Conservation (phyloP, 2,797 vertebrate species). For the Catharus ustulatus region DNA sequence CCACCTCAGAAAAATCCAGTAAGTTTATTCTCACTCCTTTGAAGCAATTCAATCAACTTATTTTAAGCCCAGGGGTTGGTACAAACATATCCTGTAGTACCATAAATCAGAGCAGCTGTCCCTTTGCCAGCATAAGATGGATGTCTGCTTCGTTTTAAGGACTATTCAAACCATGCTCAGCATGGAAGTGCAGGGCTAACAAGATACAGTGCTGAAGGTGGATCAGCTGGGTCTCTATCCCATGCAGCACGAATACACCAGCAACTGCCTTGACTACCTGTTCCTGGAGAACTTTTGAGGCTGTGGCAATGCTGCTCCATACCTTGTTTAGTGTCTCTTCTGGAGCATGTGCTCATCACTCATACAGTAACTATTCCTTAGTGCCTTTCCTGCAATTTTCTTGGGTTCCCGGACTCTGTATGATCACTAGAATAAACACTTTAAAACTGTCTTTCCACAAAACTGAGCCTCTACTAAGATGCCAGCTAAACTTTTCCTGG, state of each 20-base stretch:
- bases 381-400: background rate
- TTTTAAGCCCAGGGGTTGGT: background rate
- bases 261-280: background rate
- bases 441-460: background rate
- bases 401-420: background rate
- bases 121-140: background rate
- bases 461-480: background rate
- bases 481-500: background rate
- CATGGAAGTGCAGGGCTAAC: background rate
- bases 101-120: background rate
- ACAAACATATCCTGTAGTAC: background rate
- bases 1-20: background rate
- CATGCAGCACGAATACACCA: rapidly evolving
- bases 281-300: background rate
- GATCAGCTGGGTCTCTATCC: background rate
- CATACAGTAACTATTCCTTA: background rate
- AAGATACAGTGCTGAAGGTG: background rate
- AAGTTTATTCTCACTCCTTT: background rate
- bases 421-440: background rate
- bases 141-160: background rate
- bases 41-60: background rate
- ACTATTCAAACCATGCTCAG: background rate
- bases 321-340: background rate
- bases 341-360: background rate
- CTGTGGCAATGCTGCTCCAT: background rate